Evolutionary conservation across 2,113 vertebrate species (phyloP).

Genomic region (Ptychochromis oligacanthus): DNA sequence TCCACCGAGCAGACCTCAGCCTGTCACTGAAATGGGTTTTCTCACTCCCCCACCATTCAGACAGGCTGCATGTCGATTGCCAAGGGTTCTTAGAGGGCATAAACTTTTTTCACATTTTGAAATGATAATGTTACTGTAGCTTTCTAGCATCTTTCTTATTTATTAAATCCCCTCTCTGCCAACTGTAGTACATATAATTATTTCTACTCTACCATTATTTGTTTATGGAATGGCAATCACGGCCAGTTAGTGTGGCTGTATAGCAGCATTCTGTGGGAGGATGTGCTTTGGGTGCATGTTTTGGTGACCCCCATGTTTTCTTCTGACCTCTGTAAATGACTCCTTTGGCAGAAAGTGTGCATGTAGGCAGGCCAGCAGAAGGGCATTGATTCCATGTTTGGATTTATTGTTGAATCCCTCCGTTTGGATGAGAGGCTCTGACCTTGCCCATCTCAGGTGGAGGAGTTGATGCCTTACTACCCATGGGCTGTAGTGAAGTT

Average conservation of each 20-base stretch:
- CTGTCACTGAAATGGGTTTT: slow-evolving; percentile 65
- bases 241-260: not conserved
- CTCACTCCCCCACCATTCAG: slow-evolving; percentile 53
- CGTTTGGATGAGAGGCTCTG: slow-evolving; percentile 66
- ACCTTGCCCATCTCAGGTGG: slow-evolving; percentile 73
- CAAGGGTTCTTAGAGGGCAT: slow-evolving; percentile 49
- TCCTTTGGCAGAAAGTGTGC: slow-evolving; percentile 57
- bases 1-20: slow-evolving; percentile 67
- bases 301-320: slow-evolving; percentile 18
- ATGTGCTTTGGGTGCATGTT: slow-evolving; percentile 27
- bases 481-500: slow-evolving; percentile 73
- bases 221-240: slow-evolving; percentile 30
- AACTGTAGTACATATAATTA: not conserved
- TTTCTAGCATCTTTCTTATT: slow-evolving; percentile 17
- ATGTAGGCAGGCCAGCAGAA: slow-evolving; percentile 56
- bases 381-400: slow-evolving; percentile 64
- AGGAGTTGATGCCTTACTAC: slow-evolving; percentile 64
- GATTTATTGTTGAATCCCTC: slow-evolving; percentile 73
- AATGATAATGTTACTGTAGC: slow-evolving; percentile 36
- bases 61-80: slow-evolving; percentile 49
- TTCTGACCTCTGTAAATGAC: slow-evolving; percentile 62
- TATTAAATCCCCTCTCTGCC: slow-evolving; percentile 17
- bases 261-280: slow-evolving; percentile 25
- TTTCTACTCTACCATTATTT: slow-evolving; percentile 28
- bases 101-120: slow-evolving; percentile 5